phyloP scores from a whole-genome alignment of 1,140 invertebrate genomes.

The Batillaria attramentaria region DNA sequence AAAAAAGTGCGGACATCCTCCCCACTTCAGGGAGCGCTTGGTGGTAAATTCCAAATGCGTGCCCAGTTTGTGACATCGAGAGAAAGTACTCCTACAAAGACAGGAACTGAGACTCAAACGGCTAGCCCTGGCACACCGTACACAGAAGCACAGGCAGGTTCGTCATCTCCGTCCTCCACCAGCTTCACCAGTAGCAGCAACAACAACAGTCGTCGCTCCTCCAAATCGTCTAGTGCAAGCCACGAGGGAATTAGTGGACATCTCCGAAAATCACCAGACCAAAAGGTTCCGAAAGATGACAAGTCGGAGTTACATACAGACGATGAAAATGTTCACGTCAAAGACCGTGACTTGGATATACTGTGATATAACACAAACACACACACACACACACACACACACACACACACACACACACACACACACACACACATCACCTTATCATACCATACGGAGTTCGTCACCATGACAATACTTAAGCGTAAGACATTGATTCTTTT shows the following conservation, averaged over 20 bases:
- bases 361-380: slow-evolving; percentile 43
- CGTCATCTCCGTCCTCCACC: slow-evolving; percentile 15
- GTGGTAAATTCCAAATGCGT: neutral
- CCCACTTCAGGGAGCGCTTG: slow-evolving; percentile 30
- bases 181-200: slow-evolving; percentile 16
- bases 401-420: neutral
- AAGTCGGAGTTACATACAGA: slow-evolving; percentile 34
- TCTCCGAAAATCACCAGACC: neutral
- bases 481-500: too few species aligned
- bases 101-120: neutral
- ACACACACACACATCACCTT: too few species aligned
- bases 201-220: slow-evolving; percentile 35
- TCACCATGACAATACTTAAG: too few species aligned
- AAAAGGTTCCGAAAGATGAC: neutral
- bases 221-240: slow-evolving; percentile 38
- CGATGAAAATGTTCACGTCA: slow-evolving; percentile 57
- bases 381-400: neutral
- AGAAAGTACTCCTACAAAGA: neutral
- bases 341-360: slow-evolving; percentile 66
- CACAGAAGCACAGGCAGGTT: neutral
- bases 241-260: slow-evolving; percentile 20
- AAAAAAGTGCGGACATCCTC: slow-evolving; percentile 58
- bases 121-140: slow-evolving; percentile 1
- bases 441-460: too few species aligned
- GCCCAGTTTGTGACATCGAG: slow-evolving; percentile 13